Percentiles rank a stretch among this genome's conserved stretches.
Evolutionary conservation across 2,888 invertebrate genomes (phyloP).

Genomic region (Xanthia togata): DNA sequence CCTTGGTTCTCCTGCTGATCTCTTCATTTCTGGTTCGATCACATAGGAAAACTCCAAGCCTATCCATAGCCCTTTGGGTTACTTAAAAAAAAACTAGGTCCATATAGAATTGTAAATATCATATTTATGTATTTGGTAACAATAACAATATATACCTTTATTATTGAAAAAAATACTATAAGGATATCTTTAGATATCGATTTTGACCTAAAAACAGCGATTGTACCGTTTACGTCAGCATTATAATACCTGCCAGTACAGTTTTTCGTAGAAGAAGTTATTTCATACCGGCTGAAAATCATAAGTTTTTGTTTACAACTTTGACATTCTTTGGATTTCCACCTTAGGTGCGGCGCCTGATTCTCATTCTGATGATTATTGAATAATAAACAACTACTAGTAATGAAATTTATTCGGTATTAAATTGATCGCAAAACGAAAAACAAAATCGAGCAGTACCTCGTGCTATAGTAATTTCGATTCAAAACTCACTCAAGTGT

Average conservation of each 20-base stretch:
- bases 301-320: background rate
- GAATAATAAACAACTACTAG: background rate
- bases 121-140: no score
- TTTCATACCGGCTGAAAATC: background rate
- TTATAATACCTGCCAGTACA: no score
- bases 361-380: background rate
- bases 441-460: background rate
- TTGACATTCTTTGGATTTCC: background rate
- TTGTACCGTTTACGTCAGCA: background rate
- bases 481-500: slow-evolving; percentile 16
- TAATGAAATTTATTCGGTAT: background rate
- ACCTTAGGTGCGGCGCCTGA: background rate
- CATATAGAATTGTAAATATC: no score
- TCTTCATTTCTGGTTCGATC: no score
- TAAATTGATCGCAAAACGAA: background rate
- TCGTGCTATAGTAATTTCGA: background rate
- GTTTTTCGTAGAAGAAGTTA: no score
- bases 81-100: no score
- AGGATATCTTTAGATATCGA: background rate
- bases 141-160: no score
- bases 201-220: background rate
- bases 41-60: no score
- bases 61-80: no score
- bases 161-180: no score
- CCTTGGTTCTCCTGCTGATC: no score